Evolutionary conservation across 2,888 invertebrate species (phyloP).

Genomic region (Euplexia lucipara): DNA sequence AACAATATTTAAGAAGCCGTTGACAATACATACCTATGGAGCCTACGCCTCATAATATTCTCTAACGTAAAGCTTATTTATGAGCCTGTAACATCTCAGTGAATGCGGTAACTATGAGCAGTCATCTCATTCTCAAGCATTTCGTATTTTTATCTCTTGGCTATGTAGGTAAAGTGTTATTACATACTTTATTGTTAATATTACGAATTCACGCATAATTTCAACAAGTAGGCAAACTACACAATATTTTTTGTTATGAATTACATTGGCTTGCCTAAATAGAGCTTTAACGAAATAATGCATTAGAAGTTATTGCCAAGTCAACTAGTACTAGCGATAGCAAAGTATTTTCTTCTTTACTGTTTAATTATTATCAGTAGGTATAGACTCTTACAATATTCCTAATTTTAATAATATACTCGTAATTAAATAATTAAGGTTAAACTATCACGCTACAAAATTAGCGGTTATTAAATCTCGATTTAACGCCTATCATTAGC

Average conservation of each 20-base stretch:
- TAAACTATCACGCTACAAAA: conserved; percentile 21
- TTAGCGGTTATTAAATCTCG: conserved; percentile 25
- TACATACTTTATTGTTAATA: conserved; percentile 60
- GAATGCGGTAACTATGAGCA: conserved; percentile 40
- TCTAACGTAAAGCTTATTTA: conserved; percentile 17
- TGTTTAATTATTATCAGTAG: conserved; percentile 8
- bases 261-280: conserved; percentile 45
- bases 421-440: conserved; percentile 32
- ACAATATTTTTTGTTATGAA: conserved; percentile 46
- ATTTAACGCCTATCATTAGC: conserved; percentile 38
- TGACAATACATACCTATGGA: neutral
- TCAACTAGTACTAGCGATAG: neutral
- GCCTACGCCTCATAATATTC: neutral
- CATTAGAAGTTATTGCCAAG: conserved; percentile 16
- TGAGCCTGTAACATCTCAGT: conserved; percentile 6
- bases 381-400: conserved; percentile 10
- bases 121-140: conserved; percentile 45
- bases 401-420: neutral
- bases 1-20: neutral
- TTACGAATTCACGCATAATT: conserved; percentile 61
- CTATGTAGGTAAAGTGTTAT: conserved; percentile 67
- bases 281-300: conserved; percentile 26
- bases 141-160: conserved; percentile 48
- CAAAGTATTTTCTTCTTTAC: neutral
- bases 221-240: conserved; percentile 56